Conservation (phyloP, 2,888 invertebrate species). For the Sinelater perroti region DNA sequence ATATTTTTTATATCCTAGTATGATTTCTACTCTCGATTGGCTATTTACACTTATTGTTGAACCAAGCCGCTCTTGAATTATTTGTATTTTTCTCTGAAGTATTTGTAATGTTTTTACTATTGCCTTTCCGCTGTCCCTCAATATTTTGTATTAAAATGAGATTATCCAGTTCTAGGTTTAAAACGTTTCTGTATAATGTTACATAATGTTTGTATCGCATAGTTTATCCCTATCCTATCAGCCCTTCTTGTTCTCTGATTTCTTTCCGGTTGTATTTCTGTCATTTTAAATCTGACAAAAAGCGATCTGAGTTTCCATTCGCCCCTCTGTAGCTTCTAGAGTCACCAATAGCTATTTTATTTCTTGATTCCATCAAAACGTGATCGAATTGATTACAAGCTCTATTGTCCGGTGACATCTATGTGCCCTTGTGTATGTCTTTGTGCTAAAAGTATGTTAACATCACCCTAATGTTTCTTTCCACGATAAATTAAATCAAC, state of each 20-base stretch:
- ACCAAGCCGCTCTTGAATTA: slow-evolving; percentile 3
- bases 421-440: neutral
- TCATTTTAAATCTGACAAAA: neutral
- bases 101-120: neutral
- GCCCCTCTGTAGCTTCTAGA: neutral
- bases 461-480: neutral
- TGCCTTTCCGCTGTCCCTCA: neutral
- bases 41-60: slow-evolving; percentile 1
- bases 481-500: neutral
- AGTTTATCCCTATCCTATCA: too few species aligned
- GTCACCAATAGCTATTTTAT: too few species aligned
- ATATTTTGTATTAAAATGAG: neutral
- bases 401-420: neutral
- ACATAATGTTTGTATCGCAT: too few species aligned
- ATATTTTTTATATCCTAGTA: neutral
- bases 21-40: neutral
- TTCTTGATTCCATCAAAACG: neutral
- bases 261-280: neutral
- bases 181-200: too few species aligned
- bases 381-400: neutral
- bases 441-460: neutral
- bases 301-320: neutral
- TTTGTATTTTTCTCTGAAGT: neutral
- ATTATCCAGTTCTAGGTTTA: neutral
- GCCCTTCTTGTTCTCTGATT: neutral